A percentile compares a stretch with the other conserved stretches of the same genome.
Evolutionary conservation across 2,888 invertebrate genomes (phyloP).

Genomic region (Scrobipalpa atriplicella): DNA sequence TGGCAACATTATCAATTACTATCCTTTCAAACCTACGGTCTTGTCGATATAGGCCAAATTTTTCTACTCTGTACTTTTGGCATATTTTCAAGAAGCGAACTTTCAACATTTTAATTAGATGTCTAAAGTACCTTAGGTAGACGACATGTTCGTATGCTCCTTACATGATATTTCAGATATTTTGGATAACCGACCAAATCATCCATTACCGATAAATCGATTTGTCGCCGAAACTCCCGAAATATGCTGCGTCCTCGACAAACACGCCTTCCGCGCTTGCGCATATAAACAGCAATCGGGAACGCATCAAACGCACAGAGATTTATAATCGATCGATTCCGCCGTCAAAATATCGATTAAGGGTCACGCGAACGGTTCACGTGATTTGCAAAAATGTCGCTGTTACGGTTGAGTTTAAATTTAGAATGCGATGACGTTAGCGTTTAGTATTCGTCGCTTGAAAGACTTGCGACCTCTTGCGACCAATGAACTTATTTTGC

Average conservation of each 20-base stretch:
- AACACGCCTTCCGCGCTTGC: not conserved
- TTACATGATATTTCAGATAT: not conserved
- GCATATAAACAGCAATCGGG: slow-evolving; percentile 1
- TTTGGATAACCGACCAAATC: not conserved
- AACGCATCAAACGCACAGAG: not conserved
- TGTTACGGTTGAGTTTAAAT: slow-evolving; percentile 8
- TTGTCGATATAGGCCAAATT: not conserved
- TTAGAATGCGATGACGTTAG: slow-evolving; percentile 10
- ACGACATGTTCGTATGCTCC: not conserved
- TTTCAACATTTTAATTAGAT: slow-evolving; percentile 19
- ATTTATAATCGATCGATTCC: not conserved
- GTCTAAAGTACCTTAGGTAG: slow-evolving; percentile 11
- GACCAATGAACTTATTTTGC: slow-evolving; percentile 14
- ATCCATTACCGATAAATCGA: not conserved
- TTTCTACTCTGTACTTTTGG: not conserved
- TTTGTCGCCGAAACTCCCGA: not conserved
- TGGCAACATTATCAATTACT: no score
- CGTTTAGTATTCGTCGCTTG: not conserved
- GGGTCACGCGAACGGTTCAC: not conserved
- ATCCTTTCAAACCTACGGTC: no score
- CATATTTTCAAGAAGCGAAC: not conserved
- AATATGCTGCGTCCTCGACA: not conserved
- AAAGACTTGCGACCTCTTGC: slow-evolving; percentile 17
- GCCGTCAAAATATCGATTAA: not conserved
- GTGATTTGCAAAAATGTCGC: not conserved